phyloP scores from a whole-genome alignment of 2,888 invertebrate genomes.

The Fabriciana adippe region DNA sequence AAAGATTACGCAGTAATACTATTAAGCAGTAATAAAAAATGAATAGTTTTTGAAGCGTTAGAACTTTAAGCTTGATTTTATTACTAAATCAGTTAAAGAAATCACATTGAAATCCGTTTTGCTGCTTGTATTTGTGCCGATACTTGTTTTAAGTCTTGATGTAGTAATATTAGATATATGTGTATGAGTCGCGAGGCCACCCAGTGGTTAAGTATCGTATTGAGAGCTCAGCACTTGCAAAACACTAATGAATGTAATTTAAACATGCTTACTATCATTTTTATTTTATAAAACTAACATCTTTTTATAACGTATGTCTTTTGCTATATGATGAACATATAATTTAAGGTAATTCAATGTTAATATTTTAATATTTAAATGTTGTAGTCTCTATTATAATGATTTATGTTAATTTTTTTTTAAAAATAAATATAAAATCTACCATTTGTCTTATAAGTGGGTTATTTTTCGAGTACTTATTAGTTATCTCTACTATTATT shows the following conservation, averaged over 20 bases:
- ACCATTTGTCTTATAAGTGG: no score
- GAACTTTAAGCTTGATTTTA: neutral
- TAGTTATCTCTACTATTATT: no score
- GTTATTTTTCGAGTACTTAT: no score
- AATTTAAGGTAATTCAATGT: no score
- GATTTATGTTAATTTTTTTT: no score
- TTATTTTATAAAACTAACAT: neutral
- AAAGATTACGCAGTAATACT: no score
- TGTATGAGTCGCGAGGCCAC: constrained; percentile 33
- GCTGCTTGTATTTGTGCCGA: constrained; percentile 7
- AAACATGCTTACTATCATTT: neutral
- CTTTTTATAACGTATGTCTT: neutral
- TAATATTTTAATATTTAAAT: no score
- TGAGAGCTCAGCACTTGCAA: constrained; percentile 31
- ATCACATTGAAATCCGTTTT: neutral
- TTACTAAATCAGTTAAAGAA: neutral
- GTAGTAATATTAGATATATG: constrained; percentile 36
- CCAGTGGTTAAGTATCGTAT: constrained; percentile 29
- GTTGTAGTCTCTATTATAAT: no score
- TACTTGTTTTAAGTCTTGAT: constrained; percentile 25
- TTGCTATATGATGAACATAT: neutral
- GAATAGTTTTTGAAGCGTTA: no score
- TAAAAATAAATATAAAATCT: no score
- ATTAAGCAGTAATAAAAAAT: no score
- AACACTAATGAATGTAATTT: constrained; percentile 9